A percentile compares a stretch with the other conserved stretches of the same genome.
Evolutionary conservation across 2,888 invertebrate species (phyloP).

Genomic region (Carpatolechia fugitivella): DNA sequence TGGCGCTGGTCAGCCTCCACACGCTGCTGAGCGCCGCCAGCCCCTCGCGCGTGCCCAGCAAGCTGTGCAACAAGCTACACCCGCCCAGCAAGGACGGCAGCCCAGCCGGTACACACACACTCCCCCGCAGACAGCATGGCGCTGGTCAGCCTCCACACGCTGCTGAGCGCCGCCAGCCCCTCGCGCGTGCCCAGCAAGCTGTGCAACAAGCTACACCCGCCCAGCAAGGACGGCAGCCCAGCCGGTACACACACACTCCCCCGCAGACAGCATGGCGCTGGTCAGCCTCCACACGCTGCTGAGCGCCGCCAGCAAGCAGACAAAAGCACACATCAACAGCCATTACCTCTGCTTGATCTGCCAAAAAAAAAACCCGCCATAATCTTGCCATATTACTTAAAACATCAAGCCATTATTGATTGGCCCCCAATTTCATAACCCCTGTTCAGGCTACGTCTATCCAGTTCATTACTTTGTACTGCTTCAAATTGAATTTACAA

Average conservation of each 20-base stretch:
- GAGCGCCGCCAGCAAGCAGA: constrained; percentile 51
- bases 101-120: constrained; percentile 42
- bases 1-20: constrained; percentile 67
- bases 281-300: constrained; percentile 68
- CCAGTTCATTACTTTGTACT: no score
- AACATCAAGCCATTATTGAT: no score
- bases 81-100: constrained; percentile 47
- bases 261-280: constrained; percentile 61
- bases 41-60: constrained; percentile 37
- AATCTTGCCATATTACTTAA: no score
- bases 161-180: constrained; percentile 55
- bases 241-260: constrained; percentile 41
- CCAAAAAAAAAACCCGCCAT: no score
- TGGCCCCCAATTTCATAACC: no score
- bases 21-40: constrained; percentile 59
- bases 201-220: constrained; percentile 36
- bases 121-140: constrained; percentile 63
- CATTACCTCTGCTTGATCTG: no score
- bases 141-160: constrained; percentile 65
- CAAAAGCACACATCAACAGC: no score
- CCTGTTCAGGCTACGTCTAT: no score
- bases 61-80: constrained; percentile 39
- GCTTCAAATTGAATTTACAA: no score
- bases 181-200: constrained; percentile 41
- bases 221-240: constrained; percentile 48